These are phyloP conservation scores for Gymnogyps californianus DNA, from an alignment of 2,113 vertebrate genomes.

Conservation along the genomic window DNA sequence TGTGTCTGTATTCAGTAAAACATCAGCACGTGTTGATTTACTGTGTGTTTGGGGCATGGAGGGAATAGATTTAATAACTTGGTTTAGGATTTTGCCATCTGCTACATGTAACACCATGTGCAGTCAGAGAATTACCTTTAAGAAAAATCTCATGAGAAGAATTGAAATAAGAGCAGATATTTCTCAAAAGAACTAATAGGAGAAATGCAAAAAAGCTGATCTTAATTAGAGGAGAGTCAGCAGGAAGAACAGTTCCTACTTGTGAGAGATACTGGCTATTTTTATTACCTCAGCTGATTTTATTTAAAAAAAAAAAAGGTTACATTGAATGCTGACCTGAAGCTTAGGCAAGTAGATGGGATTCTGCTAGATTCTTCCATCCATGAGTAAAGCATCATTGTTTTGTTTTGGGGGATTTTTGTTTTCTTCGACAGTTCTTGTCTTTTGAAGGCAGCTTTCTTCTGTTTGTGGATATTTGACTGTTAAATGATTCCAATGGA, in stretches of 20 bases:
- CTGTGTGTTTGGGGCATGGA: not conserved
- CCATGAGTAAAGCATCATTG: not conserved
- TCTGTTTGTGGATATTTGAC: not conserved
- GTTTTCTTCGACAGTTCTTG: not conserved
- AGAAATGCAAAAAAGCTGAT: not conserved
- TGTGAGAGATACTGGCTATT: not conserved
- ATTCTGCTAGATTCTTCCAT: not conserved
- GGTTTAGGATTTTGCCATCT: slow-evolving; percentile 18
- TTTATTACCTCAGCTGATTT: not conserved
- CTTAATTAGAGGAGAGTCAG: not conserved
- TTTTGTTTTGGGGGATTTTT: not conserved
- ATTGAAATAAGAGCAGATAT: not conserved
- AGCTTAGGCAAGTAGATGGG: not conserved
- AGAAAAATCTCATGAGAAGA: not conserved
- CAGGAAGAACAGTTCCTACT: not conserved
- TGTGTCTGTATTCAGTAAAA: slow-evolving; percentile 1
- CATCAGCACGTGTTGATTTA: slow-evolving; percentile 6
- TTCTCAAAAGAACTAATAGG: not conserved
- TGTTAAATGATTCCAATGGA: not conserved
- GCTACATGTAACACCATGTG: not conserved
- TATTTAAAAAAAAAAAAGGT: not conserved
- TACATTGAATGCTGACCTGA: not conserved
- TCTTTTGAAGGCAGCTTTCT: not conserved
- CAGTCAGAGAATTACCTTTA: not conserved
- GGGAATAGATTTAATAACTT: slow-evolving; percentile 22